Evolutionary conservation across 2,888 invertebrate species (phyloP), one percentile per base, ranked within the genome.

Genomic region (Luffia ferchaultella): DNA sequence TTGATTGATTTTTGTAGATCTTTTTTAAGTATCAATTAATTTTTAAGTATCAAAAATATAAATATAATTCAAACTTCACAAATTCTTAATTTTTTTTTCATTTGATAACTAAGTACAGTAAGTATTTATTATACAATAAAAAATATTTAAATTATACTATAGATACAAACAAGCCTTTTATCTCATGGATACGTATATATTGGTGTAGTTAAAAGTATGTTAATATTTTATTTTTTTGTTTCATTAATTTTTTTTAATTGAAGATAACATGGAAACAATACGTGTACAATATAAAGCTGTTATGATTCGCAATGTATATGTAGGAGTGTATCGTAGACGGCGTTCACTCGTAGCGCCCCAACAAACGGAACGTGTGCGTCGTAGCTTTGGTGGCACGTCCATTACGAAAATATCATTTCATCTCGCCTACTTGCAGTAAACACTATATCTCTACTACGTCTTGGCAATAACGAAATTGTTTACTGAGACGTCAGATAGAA

Each of bases 391-490:
- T 30, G 30, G 30, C 30, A 3, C 30, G 30, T 30, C 30, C 12
- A 30, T 12, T 12, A 30, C 12, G 5, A 30, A 12, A 30, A 3
- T 12, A 30, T 12, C 5, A 30, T 30, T 30, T 30, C 12, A 30
- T 30, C 3, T 30, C n/a, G n/a, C n/a, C 12, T 12, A 30, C 30
- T 7, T 3, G 12, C 30, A 30, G 30, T 30, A 30, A 30, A 30
- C 30, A 30, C 30, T 30, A 30, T 12, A 12, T 12, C 3, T 30
- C 30, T 30, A 30, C 20, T 16, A 3, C 20, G 18, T 44, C 18
- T 54, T 50, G 48, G 52, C 51, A 52, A 51, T 19, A 51, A 48
- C 48, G 51, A 54, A 50, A 19, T 48, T 48, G 50, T 53, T 48
- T 46, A 53, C 50, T 30, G n/a, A 41, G 19, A 40, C 20, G 40